A percentile compares a stretch with the other conserved stretches of the same genome.
phyloP scores from a whole-genome alignment of 1,140 invertebrate species.

The Drosophila melanogaster region Release_6_plus_ISO1_MT NC_004354.4:4270501-4271000 shows the following conservation, averaged over 20 bases:
- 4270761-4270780: not conserved
- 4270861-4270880: conserved; percentile 1
- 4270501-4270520: not conserved
- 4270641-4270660: conserved; percentile 21
- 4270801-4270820: not conserved
- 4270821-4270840: not conserved
- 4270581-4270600: conserved; percentile 1
- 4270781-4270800: not conserved
- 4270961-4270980: conserved; percentile 40
- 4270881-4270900: conserved; percentile 8
- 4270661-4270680: not conserved
- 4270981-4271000: conserved; percentile 52
- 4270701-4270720: conserved; percentile 5
- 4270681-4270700: conserved; percentile 19
- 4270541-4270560: no score
- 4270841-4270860: conserved; percentile 1
- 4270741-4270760: not conserved
- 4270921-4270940: conserved; percentile 11
- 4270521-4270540: no score
- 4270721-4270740: conserved; percentile 24
- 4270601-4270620: conserved; percentile 6
- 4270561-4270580: not conserved
- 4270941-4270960: conserved; percentile 42
- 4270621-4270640: conserved; percentile 24
- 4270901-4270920: conserved; percentile 23